Conservation (phyloP, 1,140 invertebrate species). For the Adelges cooleyi region DNA sequence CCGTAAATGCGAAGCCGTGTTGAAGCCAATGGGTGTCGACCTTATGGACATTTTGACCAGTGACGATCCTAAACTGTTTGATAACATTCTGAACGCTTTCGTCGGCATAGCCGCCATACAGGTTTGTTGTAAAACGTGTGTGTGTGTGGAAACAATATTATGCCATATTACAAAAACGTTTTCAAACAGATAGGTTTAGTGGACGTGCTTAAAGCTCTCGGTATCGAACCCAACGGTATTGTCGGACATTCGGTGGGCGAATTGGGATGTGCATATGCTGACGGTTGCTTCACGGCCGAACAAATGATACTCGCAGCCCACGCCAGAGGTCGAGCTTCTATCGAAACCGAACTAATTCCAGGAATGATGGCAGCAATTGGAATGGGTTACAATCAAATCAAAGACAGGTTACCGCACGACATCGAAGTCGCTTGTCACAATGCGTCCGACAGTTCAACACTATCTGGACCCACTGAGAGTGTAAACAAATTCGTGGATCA, state of each 20-base stretch:
- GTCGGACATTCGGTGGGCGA: constrained; percentile 57
- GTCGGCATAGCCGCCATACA: constrained; percentile 72
- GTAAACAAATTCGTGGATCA: constrained; percentile 38
- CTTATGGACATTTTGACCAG: constrained; percentile 44
- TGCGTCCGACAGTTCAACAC: constrained; percentile 52
- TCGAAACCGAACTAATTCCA: constrained; percentile 42
- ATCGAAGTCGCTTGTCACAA: constrained; percentile 63
- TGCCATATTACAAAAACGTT: too few relatives aligned
- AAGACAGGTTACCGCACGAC: constrained; percentile 47
- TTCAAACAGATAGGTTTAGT: constrained; percentile 61
- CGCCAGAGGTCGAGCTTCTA: constrained; percentile 48
- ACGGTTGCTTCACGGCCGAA: constrained; percentile 52
- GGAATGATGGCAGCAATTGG: constrained; percentile 48
- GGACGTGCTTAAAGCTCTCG: constrained; percentile 45
- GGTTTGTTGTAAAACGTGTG: constrained; percentile 42
- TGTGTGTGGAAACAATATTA: too few relatives aligned
- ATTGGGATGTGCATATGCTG: constrained; percentile 56
- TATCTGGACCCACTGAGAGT: constrained; percentile 52
- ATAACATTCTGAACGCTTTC: constrained; percentile 50
- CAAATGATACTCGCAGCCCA: constrained; percentile 53
- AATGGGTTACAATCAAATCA: constrained; percentile 41
- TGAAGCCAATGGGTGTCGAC: constrained; percentile 39
- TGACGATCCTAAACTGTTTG: constrained; percentile 40
- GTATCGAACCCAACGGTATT: constrained; percentile 50
- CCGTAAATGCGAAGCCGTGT: constrained; percentile 34